Percentiles rank a stretch among this genome's conserved stretches.
phyloP scores from a whole-genome alignment of 2,113 vertebrate species.

The Triplophysa rosa region DNA sequence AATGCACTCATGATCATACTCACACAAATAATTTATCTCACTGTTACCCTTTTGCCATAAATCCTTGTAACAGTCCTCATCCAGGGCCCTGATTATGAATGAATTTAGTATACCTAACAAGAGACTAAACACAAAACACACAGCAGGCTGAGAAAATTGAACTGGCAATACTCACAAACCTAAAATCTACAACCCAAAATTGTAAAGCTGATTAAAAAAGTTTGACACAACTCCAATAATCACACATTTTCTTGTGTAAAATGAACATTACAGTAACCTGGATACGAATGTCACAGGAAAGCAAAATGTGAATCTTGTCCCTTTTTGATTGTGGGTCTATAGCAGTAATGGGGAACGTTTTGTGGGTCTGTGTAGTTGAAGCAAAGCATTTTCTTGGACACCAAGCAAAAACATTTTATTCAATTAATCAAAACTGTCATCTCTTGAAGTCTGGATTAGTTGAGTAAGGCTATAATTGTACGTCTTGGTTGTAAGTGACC shows the following conservation, averaged over 20 bases:
- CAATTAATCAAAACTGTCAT: slow-evolving; percentile 3
- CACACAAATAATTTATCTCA: not conserved
- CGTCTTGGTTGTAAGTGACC: not conserved
- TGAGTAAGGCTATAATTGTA: slow-evolving; percentile 20
- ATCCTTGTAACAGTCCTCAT: slow-evolving; percentile 34
- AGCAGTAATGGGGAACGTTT: slow-evolving; percentile 35
- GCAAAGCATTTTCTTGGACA: slow-evolving; percentile 15
- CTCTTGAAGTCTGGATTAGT: slow-evolving; percentile 1
- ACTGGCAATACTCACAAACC: slow-evolving; percentile 18
- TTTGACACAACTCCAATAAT: slow-evolving; percentile 33
- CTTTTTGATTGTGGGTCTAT: slow-evolving; percentile 10
- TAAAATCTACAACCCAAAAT: slow-evolving; percentile 23
- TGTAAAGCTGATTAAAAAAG: slow-evolving; percentile 18
- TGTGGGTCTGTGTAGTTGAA: slow-evolving; percentile 4
- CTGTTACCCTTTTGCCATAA: slow-evolving; percentile 7
- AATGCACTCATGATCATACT: not conserved
- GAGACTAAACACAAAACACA: slow-evolving; percentile 28
- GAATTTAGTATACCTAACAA: slow-evolving; percentile 33
- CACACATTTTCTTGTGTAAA: slow-evolving; percentile 37
- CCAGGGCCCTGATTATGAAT: slow-evolving; percentile 35
- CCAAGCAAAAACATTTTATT: slow-evolving; percentile 30
- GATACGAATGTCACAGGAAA: slow-evolving; percentile 38
- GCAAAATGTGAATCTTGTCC: slow-evolving; percentile 28
- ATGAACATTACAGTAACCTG: slow-evolving; percentile 41
- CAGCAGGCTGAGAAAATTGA: slow-evolving; percentile 3